A percentile compares a stretch with the other conserved stretches of the same genome.
Evolutionary conservation across 2,888 invertebrate species (phyloP).

Genomic region (Mythimna pallens): DNA sequence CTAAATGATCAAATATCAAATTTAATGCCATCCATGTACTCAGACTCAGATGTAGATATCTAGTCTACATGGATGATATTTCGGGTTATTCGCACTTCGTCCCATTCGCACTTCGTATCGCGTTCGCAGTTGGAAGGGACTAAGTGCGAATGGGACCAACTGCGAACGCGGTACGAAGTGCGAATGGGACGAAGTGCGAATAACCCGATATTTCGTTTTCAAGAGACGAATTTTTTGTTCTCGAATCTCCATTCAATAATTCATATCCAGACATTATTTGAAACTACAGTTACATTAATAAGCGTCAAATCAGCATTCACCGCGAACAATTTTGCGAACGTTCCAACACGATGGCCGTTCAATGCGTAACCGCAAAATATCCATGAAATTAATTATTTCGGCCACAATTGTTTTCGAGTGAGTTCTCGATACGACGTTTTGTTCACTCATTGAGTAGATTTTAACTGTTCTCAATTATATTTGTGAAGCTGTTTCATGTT

Average conservation of each 20-base stretch:
- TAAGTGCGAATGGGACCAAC: no score
- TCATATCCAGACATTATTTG: not conserved
- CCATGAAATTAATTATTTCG: slow-evolving; percentile 65
- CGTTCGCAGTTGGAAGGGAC: no score
- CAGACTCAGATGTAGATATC: not conserved
- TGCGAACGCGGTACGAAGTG: no score
- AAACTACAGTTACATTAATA: slow-evolving; percentile 24
- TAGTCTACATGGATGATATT: no score
- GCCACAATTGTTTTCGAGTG: slow-evolving; percentile 59
- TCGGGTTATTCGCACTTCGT: no score
- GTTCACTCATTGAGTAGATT: slow-evolving; percentile 39
- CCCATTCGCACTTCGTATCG: no score
- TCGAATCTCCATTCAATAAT: not conserved
- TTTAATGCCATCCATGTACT: no score
- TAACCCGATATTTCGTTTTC: not conserved
- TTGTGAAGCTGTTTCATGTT: slow-evolving; percentile 26
- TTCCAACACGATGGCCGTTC: slow-evolving; percentile 42
- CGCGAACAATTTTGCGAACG: slow-evolving; percentile 42
- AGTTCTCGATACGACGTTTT: slow-evolving; percentile 37
- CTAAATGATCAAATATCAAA: no score
- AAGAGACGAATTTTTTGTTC: not conserved
- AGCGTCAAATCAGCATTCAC: slow-evolving; percentile 17
- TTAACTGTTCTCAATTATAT: slow-evolving; percentile 45
- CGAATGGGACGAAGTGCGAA: no score
- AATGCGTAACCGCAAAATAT: slow-evolving; percentile 57